Percentiles rank a stretch among this genome's conserved stretches.
Evolutionary conservation across 2,888 invertebrate genomes (phyloP).

Genomic region (Chloromyia formosa): DNA sequence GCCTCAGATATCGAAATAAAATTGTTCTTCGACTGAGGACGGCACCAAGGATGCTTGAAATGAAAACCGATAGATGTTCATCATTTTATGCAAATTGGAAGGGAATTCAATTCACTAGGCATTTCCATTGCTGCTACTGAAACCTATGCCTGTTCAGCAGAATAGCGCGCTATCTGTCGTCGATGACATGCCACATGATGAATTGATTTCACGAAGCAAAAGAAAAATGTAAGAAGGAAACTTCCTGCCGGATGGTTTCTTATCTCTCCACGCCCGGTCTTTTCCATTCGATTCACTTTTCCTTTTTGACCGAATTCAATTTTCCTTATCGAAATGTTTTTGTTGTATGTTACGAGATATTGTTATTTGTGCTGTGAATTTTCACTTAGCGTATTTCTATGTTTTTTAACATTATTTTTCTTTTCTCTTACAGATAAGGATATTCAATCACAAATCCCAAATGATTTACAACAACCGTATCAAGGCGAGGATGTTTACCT

Average conservation of each 20-base stretch:
- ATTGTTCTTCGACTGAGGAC: conserved; percentile 18
- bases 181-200: conserved; percentile 45
- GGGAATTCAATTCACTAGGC: not conserved
- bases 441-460: conserved; percentile 59
- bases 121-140: not conserved
- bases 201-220: conserved; percentile 39
- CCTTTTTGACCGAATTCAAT: conserved; percentile 36
- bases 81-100: conserved; percentile 30
- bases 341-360: conserved; percentile 19
- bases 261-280: not conserved
- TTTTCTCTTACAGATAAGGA: conserved; percentile 60
- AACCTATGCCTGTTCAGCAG: not conserved
- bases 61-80: conserved; percentile 4
- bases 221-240: not conserved
- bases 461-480: conserved; percentile 48
- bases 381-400: not conserved
- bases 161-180: not conserved
- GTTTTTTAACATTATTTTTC: conserved; percentile 16
- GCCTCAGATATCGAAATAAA: not conserved
- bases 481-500: conserved; percentile 58
- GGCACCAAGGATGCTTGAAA: not conserved
- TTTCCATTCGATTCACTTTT: conserved; percentile 36
- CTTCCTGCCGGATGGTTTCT: conserved; percentile 4
- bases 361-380: conserved; percentile 23
- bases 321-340: conserved; percentile 43